Percentiles rank a stretch among this genome's conserved stretches.
These are phyloP conservation scores for Carcharodon carcharias DNA, from an alignment of 2,797 vertebrate species.

Conservation along the genomic window DNA sequence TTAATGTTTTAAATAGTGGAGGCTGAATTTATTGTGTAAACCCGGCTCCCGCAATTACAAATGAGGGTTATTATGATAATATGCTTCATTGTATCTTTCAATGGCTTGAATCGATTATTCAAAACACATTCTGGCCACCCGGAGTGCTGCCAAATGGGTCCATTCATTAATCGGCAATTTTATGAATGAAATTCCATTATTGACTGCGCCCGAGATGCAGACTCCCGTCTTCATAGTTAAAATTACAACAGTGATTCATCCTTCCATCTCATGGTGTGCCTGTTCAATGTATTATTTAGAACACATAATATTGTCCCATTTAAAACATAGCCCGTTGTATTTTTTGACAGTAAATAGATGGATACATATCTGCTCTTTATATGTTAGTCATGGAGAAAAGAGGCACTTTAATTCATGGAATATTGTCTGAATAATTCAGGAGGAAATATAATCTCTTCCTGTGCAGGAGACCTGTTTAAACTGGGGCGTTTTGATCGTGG, in stretches of 20 bases:
- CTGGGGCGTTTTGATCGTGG: neutral
- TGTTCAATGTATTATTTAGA: slow-evolving; percentile 22
- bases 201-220: slow-evolving; percentile 20
- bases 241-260: slow-evolving; percentile 26
- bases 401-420: neutral
- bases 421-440: neutral
- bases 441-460: neutral
- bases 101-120: slow-evolving; percentile 34
- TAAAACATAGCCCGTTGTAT: neutral
- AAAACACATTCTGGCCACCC: slow-evolving; percentile 18
- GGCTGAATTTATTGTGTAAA: neutral
- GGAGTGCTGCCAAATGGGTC: slow-evolving; percentile 27
- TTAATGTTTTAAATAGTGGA: neutral
- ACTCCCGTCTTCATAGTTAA: slow-evolving; percentile 15
- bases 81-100: slow-evolving; percentile 21
- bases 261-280: slow-evolving; percentile 5
- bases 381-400: too few species aligned
- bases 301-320: neutral
- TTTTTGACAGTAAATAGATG: neutral
- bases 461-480: neutral
- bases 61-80: slow-evolving; percentile 31
- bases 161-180: slow-evolving; percentile 37
- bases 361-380: neutral
- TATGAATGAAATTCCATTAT: slow-evolving; percentile 37
- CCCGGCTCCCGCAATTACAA: neutral